phyloP scores from a whole-genome alignment of 1,140 invertebrate genomes.

The Elysia chlorotica region DNA sequence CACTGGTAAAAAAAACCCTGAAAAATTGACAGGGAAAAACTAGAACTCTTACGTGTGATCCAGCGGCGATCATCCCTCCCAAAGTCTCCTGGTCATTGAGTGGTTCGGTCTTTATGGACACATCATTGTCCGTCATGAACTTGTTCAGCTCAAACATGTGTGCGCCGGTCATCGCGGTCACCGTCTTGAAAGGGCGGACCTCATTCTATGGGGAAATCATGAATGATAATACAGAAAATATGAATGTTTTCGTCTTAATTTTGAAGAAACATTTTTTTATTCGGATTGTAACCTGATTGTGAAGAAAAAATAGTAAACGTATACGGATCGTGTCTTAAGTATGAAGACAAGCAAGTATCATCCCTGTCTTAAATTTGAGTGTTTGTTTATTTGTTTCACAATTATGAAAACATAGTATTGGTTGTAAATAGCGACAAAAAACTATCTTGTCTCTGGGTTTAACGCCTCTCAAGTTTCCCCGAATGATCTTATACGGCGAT shows the following conservation, averaged over 20 bases:
- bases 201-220: no score
- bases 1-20: no score
- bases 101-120: slow-evolving; percentile 31
- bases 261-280: not conserved
- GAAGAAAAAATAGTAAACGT: not conserved
- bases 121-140: slow-evolving; percentile 30
- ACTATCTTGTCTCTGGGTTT: no score
- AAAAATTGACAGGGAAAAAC: no score
- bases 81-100: slow-evolving; percentile 33
- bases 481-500: no score
- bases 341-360: not conserved
- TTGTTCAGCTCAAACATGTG: slow-evolving; percentile 32
- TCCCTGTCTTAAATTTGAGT: not conserved
- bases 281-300: not conserved
- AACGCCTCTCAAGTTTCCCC: no score
- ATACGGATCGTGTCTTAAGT: not conserved
- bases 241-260: not conserved
- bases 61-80: slow-evolving; percentile 32
- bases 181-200: slow-evolving; percentile 24
- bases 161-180: slow-evolving; percentile 35
- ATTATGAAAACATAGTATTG: no score
- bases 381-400: no score
- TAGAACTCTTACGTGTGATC: slow-evolving; percentile 34
- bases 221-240: not conserved
- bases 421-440: no score